Evolutionary conservation across 2,113 vertebrate genomes (phyloP), one percentile per base, ranked within the genome.

Genomic region (Rhadina sibilatrix): DNA sequence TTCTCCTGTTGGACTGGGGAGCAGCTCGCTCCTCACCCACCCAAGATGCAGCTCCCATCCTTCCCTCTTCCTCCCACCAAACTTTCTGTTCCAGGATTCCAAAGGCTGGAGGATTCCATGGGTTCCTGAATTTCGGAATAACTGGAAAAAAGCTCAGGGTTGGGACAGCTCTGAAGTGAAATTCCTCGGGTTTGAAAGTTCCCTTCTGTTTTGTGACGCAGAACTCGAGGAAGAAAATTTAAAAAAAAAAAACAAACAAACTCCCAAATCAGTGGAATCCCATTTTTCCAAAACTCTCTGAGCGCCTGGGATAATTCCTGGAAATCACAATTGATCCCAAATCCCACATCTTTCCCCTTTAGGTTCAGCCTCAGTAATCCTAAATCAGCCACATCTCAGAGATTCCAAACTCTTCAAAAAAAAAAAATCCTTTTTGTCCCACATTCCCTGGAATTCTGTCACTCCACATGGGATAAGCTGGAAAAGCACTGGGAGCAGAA

Each of bases 1-100:
- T n/a, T 1, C 17, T 82, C 53, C 64, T 0, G 1, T 2, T 2
- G 2, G 4, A 24, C 3, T 7, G 3, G 50, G 42, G 16, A 57
- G 35, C 40, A 47, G 31, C 53, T 61, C n/a, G 0, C 15, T 37
- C 37, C 54, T 44, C 75, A 44, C 1, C 28, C n/a, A 20, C 7
- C n/a, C 6, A 5, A 54, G 30, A 8, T 0, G 6, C 22, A 24
- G 37, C 37, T 38, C 52, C 4, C 31, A 18, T 22, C 27, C 19
- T 35, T 6, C 10, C 28, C 16, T 11, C 35, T 53, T 53, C 18
- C n/a, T 44, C 40, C 56, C 52, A 64, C 12, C 44, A 27, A 75
- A 8, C 18, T 18, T 24, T 24, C 19, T 33, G 14, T 37, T 52
- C 37, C 27, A 40, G 12, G 24, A 90, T 33, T 63, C 27, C 33